These are phyloP conservation scores for Arothron firmamentum DNA, from an alignment of 2,113 vertebrate species.

Conservation along the genomic window DNA sequence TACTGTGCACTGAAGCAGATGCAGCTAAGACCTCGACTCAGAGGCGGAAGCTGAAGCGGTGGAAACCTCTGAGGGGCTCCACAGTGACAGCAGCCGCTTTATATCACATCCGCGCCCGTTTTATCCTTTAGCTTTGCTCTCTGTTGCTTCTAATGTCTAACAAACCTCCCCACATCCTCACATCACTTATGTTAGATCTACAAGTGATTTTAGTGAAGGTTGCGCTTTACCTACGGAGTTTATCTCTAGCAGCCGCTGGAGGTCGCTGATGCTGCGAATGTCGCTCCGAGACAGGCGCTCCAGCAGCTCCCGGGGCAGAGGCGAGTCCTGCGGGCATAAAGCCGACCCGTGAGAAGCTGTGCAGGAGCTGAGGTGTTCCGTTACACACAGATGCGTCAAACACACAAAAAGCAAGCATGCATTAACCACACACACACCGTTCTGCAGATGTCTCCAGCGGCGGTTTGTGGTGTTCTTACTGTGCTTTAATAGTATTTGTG, in stretches of 20 bases:
- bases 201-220: too few relatives aligned
- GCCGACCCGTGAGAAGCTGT: background rate
- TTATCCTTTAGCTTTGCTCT: too few relatives aligned
- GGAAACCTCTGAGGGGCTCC: background rate
- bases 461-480: background rate
- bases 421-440: background rate
- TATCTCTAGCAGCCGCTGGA: constrained; percentile 96
- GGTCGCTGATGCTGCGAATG: constrained; percentile 93
- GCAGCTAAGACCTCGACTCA: constrained; percentile 26
- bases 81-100: background rate
- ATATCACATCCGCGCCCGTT: background rate
- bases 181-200: too few relatives aligned
- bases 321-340: constrained; percentile 79
- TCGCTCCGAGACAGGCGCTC: constrained; percentile 89
- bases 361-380: background rate
- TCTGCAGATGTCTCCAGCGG: background rate
- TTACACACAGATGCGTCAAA: background rate
- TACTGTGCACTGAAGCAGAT: constrained; percentile 34
- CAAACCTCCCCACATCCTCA: too few relatives aligned
- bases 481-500: background rate
- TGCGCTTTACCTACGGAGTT: constrained; percentile 94
- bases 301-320: constrained; percentile 88
- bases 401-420: background rate
- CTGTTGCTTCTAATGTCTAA: too few relatives aligned
- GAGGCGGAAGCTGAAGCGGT: constrained; percentile 10